Evolutionary conservation across 2,113 vertebrate genomes (phyloP).

Genomic region (Odocoileus hemionus): DNA sequence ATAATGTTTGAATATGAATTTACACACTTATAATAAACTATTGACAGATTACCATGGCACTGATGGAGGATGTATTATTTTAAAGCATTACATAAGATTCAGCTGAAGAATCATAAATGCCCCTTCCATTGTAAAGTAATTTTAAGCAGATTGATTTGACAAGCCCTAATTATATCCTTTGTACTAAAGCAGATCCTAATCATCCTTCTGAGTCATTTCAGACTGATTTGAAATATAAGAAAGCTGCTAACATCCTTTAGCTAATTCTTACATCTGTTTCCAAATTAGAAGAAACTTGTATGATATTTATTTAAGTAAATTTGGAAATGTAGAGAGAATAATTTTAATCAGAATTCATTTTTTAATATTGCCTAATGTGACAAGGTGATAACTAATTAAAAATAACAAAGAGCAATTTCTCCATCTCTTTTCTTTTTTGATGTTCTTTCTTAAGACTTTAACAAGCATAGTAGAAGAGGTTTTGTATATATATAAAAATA

Average conservation of each 20-base stretch:
- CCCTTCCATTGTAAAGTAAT: not conserved
- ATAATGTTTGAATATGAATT: not conserved
- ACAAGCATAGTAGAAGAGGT: not conserved
- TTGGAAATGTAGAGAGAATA: not conserved
- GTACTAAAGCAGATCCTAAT: not conserved
- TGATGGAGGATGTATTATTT: not conserved
- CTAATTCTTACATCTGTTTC: constrained; percentile 1
- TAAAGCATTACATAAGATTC: not conserved
- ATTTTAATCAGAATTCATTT: not conserved
- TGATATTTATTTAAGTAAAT: not conserved
- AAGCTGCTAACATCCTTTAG: not conserved
- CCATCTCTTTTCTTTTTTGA: not conserved
- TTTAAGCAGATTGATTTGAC: not conserved
- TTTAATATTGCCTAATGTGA: not conserved
- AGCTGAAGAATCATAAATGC: not conserved
- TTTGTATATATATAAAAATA: not conserved
- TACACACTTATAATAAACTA: not conserved
- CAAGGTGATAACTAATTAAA: not conserved
- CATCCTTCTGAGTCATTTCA: constrained; percentile 5
- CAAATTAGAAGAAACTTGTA: not conserved
- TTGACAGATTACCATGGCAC: not conserved
- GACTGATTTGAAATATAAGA: not conserved
- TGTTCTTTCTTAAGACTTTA: not conserved
- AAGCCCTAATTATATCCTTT: not conserved
- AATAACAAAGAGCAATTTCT: not conserved